phyloP scores from a whole-genome alignment of 2,888 invertebrate genomes.

The Drosophila putrida region DNA sequence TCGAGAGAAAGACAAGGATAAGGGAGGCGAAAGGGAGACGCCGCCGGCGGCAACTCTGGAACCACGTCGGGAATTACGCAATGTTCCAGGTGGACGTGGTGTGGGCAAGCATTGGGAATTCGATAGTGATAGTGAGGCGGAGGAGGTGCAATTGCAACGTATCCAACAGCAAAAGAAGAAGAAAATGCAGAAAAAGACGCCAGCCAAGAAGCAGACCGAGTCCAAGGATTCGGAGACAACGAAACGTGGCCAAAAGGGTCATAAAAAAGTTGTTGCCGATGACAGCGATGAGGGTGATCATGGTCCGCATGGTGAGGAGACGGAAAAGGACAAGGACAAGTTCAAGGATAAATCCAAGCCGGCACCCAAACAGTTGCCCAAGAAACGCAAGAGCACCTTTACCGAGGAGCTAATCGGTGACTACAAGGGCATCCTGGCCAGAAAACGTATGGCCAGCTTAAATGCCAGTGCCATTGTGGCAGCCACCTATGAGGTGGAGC shows the following conservation, averaged over 20 bases:
- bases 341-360: constrained; percentile 76
- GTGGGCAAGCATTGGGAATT: constrained; percentile 95
- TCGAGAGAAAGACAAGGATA: constrained; percentile 7
- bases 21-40: constrained; percentile 32
- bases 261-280: constrained; percentile 23
- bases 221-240: constrained; percentile 35
- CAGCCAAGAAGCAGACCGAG: constrained; percentile 61
- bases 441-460: constrained; percentile 95
- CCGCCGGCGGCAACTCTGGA: constrained; percentile 52
- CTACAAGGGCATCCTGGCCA: constrained; percentile 94
- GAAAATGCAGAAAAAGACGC: constrained; percentile 68
- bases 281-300: constrained; percentile 45
- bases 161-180: constrained; percentile 70
- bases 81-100: constrained; percentile 92
- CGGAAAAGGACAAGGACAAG: constrained; percentile 23
- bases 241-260: constrained; percentile 21
- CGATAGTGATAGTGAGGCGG: constrained; percentile 86
- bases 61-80: constrained; percentile 88
- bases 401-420: constrained; percentile 87
- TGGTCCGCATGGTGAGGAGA: constrained; percentile 41
- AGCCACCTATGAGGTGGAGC: constrained; percentile 92
- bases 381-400: constrained; percentile 85
- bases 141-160: constrained; percentile 80
- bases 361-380: constrained; percentile 81
- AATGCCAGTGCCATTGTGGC: constrained; percentile 96